These are phyloP conservation scores for Megastigmus dorsalis DNA, from an alignment of 2,888 invertebrate species.

Conservation along the genomic window DNA sequence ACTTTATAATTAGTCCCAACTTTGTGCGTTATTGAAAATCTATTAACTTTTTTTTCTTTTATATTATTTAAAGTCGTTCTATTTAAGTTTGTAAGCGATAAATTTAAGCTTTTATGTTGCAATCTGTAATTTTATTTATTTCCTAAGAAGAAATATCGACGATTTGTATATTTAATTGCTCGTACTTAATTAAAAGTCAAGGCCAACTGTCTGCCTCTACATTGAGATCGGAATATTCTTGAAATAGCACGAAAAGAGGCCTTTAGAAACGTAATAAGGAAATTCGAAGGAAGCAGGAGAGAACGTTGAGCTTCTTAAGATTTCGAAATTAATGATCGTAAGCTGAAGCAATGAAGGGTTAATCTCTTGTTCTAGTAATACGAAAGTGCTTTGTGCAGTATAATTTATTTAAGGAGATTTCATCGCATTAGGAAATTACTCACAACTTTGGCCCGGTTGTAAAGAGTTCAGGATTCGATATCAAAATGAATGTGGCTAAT, in stretches of 20 bases:
- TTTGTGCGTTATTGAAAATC: too few species aligned
- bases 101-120: too few species aligned
- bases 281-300: not conserved
- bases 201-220: not conserved
- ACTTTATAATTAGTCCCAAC: too few species aligned
- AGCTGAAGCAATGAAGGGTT: not conserved
- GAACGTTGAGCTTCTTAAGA: not conserved
- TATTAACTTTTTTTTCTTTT: too few species aligned
- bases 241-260: not conserved
- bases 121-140: too few species aligned
- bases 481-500: too few species aligned
- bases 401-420: slow-evolving; percentile 12
- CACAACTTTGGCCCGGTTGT: not conserved
- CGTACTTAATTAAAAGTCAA: slow-evolving; percentile 18
- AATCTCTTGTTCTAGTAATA: not conserved
- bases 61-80: too few species aligned
- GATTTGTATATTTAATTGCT: not conserved
- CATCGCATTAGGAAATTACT: not conserved
- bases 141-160: not conserved
- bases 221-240: not conserved
- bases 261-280: not conserved
- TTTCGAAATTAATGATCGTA: slow-evolving; percentile 16
- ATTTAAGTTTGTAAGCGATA: too few species aligned
- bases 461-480: too few species aligned
- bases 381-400: not conserved